Conservation (phyloP, 2,888 invertebrate species). For the Leptogaster cylindrica region DNA sequence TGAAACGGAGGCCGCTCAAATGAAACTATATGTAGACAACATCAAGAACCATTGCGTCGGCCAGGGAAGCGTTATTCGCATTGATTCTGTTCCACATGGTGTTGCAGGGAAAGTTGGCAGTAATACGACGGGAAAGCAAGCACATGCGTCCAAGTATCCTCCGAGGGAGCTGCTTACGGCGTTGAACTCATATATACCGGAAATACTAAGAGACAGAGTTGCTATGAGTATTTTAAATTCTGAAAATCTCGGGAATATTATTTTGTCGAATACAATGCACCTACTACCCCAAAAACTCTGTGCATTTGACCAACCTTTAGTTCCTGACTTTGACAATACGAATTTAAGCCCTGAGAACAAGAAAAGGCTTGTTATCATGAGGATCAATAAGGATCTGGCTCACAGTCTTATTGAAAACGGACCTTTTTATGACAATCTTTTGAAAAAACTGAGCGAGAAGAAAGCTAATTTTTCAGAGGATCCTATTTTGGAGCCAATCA, state of each 20-base stretch:
- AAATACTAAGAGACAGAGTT: conserved; percentile 51
- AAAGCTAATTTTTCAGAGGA: conserved; percentile 66
- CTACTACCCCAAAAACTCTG: conserved; percentile 54
- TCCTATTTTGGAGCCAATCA: conserved; percentile 66
- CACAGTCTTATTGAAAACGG: conserved; percentile 68
- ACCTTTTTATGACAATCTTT: conserved; percentile 67
- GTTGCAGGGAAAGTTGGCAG: conserved; percentile 57
- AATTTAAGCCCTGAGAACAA: conserved; percentile 17
- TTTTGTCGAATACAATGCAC: conserved; percentile 47
- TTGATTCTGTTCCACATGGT: conserved; percentile 61
- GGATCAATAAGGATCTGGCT: conserved; percentile 66
- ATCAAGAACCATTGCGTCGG: conserved; percentile 76
- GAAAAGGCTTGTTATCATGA: conserved; percentile 64
- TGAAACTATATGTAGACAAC: conserved; percentile 66
- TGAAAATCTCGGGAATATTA: conserved; percentile 52
- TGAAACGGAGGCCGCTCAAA: conserved; percentile 64
- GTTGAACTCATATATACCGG: conserved; percentile 51
- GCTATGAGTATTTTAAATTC: conserved; percentile 53
- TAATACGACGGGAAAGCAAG: neutral
- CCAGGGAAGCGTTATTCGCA: conserved; percentile 74
- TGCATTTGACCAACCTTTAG: conserved; percentile 56
- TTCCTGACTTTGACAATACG: conserved; percentile 51
- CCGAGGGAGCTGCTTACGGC: conserved; percentile 48
- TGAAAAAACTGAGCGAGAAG: conserved; percentile 65
- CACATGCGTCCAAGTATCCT: conserved; percentile 8